Evolutionary conservation across 2,113 vertebrate species (phyloP).

Genomic region (Syrrhaptes paradoxus): DNA sequence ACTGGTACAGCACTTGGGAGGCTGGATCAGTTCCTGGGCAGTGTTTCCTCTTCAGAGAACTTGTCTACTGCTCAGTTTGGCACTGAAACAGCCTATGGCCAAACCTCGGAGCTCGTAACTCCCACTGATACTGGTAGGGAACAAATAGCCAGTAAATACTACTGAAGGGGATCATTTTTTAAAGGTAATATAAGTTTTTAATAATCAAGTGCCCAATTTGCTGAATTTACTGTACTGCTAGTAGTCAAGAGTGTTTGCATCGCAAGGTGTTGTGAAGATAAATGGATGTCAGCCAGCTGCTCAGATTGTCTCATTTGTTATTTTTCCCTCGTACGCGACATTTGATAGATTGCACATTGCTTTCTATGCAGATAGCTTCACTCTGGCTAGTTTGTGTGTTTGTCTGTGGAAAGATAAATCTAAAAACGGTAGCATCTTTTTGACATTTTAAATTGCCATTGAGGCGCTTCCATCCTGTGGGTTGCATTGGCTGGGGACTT

Average conservation of each 20-base stretch:
- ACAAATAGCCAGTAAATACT: not conserved
- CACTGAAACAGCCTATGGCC: not conserved
- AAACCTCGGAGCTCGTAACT: not conserved
- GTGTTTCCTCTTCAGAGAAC: not conserved
- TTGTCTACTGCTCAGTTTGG: not conserved
- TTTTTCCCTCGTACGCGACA: not conserved
- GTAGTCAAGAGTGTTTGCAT: not conserved
- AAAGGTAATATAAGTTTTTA: not conserved
- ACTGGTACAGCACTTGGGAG: not conserved
- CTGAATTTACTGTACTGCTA: not conserved
- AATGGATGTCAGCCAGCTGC: not conserved
- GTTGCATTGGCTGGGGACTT: not conserved
- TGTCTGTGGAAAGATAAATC: not conserved
- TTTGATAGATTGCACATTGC: not conserved
- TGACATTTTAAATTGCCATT: not conserved
- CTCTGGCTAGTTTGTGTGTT: not conserved
- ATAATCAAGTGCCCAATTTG: not conserved
- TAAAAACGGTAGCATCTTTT: not conserved
- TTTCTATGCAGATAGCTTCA: conserved; percentile 1
- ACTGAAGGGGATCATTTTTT: not conserved
- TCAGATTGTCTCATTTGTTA: conserved; percentile 1
- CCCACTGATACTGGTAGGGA: not conserved
- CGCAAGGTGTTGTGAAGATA: not conserved
- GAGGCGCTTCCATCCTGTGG: not conserved
- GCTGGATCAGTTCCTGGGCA: not conserved